Evolutionary conservation across 2,113 vertebrate species (phyloP).

Genomic region (Callionymus lyra): DNA sequence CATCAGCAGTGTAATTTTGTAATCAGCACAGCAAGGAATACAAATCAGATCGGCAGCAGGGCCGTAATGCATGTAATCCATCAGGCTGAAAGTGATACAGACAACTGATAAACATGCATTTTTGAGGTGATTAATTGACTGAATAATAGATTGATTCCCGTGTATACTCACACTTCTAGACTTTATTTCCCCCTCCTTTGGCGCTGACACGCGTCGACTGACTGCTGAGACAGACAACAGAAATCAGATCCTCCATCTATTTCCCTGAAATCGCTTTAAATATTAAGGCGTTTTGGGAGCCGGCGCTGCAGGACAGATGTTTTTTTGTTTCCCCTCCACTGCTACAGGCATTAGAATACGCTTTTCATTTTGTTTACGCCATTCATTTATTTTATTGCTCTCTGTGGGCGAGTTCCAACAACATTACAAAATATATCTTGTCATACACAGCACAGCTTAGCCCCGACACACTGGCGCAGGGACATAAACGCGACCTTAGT

Average conservation of each 20-base stretch:
- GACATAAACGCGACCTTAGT: neutral
- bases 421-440: slow-evolving; percentile 8
- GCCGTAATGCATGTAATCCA: slow-evolving; percentile 63
- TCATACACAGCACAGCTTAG: neutral
- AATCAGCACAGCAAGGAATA: slow-evolving; percentile 62
- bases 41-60: slow-evolving; percentile 59
- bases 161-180: slow-evolving; percentile 21
- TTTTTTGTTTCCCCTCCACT: slow-evolving; percentile 4
- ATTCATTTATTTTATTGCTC: slow-evolving; percentile 38
- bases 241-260: slow-evolving; percentile 25
- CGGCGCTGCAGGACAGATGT: slow-evolving; percentile 11
- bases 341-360: slow-evolving; percentile 24
- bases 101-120: slow-evolving; percentile 61
- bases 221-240: slow-evolving; percentile 1
- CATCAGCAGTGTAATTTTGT: slow-evolving; percentile 66
- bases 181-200: slow-evolving; percentile 27
- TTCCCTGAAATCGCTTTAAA: slow-evolving; percentile 23
- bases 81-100: slow-evolving; percentile 54
- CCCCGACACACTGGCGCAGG: too few relatives aligned
- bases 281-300: slow-evolving; percentile 23
- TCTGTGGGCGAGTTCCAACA: slow-evolving; percentile 21
- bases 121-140: slow-evolving; percentile 60
- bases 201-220: slow-evolving; percentile 5
- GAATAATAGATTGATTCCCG: slow-evolving; percentile 52
- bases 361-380: slow-evolving; percentile 27